These are phyloP conservation scores for Selene dorsalis DNA, from an alignment of 2,797 vertebrate genomes.

Conservation along the genomic window DNA sequence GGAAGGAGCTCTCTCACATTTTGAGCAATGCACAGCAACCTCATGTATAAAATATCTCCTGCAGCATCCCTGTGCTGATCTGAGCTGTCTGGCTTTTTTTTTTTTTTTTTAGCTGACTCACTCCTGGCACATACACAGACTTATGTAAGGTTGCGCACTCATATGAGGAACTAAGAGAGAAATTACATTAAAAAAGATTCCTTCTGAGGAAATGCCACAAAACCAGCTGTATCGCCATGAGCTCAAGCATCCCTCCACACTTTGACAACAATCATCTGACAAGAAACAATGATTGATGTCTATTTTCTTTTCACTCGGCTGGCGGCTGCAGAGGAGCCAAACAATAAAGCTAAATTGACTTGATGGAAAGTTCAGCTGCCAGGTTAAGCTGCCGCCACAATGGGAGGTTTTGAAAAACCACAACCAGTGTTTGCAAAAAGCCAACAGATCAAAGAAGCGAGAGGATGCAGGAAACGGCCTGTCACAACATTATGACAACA, in stretches of 20 bases:
- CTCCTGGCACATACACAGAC: neutral
- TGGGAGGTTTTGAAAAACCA: slow-evolving; percentile 40
- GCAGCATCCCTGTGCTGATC: slow-evolving; percentile 24
- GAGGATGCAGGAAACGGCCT: slow-evolving; percentile 53
- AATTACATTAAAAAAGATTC: neutral
- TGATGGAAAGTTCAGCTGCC: slow-evolving; percentile 54
- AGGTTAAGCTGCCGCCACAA: slow-evolving; percentile 42
- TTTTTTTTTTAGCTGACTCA: slow-evolving; percentile 52
- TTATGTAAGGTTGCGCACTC: slow-evolving; percentile 2
- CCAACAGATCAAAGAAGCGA: slow-evolving; percentile 29
- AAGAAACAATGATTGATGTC: slow-evolving; percentile 47
- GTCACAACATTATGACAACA: slow-evolving; percentile 63
- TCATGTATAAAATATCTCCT: slow-evolving; percentile 51
- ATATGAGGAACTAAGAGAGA: slow-evolving; percentile 2
- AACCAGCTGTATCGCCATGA: slow-evolving; percentile 41
- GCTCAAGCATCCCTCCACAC: slow-evolving; percentile 11
- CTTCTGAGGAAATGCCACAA: slow-evolving; percentile 13
- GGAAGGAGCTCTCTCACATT: slow-evolving; percentile 34
- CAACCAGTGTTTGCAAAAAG: slow-evolving; percentile 43
- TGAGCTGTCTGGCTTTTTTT: slow-evolving; percentile 18
- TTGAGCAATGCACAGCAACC: slow-evolving; percentile 11
- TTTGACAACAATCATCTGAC: slow-evolving; percentile 31
- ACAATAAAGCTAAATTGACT: slow-evolving; percentile 46
- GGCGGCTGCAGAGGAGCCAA: slow-evolving; percentile 24
- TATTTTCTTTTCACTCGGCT: slow-evolving; percentile 42